Evolutionary conservation across 2,797 vertebrate species (phyloP).

Genomic region (Phataginus tetradactyla): DNA sequence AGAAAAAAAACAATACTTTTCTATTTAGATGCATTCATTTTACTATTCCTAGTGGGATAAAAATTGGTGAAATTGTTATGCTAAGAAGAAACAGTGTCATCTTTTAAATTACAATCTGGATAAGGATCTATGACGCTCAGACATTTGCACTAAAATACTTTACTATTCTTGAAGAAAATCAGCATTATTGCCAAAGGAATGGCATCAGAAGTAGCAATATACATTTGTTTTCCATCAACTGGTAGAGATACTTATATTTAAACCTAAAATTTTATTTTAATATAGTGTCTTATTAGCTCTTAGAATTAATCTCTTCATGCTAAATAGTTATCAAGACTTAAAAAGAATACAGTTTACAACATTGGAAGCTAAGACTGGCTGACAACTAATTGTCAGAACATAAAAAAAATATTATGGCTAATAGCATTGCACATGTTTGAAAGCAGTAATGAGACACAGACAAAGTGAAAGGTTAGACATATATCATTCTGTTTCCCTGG

Average conservation of each 20-base stretch:
- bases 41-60: background rate
- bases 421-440: background rate
- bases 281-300: background rate
- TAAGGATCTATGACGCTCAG: background rate
- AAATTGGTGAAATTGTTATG: background rate
- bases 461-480: background rate
- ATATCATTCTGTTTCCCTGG: background rate
- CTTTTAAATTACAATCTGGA: constrained; percentile 20
- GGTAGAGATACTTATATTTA: background rate
- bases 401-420: background rate
- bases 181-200: background rate
- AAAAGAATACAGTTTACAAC: background rate
- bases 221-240: background rate
- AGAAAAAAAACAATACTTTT: constrained; percentile 18
- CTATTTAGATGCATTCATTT: constrained; percentile 26
- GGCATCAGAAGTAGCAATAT: background rate
- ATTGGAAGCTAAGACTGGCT: background rate
- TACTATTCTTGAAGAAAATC: background rate
- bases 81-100: background rate
- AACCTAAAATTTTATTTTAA: constrained; percentile 15
- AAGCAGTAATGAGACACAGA: background rate
- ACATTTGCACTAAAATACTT: background rate
- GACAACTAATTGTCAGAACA: background rate
- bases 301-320: background rate
- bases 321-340: background rate